Evolutionary conservation across 2,797 vertebrate genomes (phyloP), one percentile per base, ranked within the genome.

Genomic region (Eurystomus glaucurus): DNA sequence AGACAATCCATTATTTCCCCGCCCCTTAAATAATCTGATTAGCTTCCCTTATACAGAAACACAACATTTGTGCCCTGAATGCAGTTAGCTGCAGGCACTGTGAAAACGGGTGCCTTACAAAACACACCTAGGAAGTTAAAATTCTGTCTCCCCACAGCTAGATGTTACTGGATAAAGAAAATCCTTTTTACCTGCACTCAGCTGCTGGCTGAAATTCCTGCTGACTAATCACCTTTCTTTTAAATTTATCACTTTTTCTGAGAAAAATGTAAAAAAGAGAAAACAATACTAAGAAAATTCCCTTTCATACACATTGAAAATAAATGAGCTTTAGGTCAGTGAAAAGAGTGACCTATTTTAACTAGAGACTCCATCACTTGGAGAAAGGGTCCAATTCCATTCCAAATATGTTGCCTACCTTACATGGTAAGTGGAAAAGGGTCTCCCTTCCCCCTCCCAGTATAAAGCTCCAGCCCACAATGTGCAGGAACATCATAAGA

Each of bases 221-320:
- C 80, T 97, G 92, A 75, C 70, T 97, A 87, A 97, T 61, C 10
- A 93, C 43, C 17, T 96, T 97, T 94, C 85, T 96, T 48, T 97
- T 96, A 76, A 97, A 85, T 83, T 96, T 97, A 41, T 90, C 90
- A 35, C 60, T 68, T 75, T 97, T 97, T 92, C 94, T 94, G 13
- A 78, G 43, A 72, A 95, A 91, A 84, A 88, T 26, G 28, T 60
- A 64, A 80, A 89, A 65, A 71, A 77, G 28, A 18, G 45, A 20
- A 68, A 94, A 74, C 16, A 61, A 26, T 50, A 83, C 14, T 46
- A 85, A 93, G 31, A 93, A 89, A 88, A 29, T 19, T 69, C 11
- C 22, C 14, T 78, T 84, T 66, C 33, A 69, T 37, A 33, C 6
- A 45, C 18, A n/a, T 0, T 65, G 41, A 88, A 95, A 94, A 66